Conservation (phyloP, 1,140 invertebrate genomes). For the Reticulitermes speratus region DNA sequence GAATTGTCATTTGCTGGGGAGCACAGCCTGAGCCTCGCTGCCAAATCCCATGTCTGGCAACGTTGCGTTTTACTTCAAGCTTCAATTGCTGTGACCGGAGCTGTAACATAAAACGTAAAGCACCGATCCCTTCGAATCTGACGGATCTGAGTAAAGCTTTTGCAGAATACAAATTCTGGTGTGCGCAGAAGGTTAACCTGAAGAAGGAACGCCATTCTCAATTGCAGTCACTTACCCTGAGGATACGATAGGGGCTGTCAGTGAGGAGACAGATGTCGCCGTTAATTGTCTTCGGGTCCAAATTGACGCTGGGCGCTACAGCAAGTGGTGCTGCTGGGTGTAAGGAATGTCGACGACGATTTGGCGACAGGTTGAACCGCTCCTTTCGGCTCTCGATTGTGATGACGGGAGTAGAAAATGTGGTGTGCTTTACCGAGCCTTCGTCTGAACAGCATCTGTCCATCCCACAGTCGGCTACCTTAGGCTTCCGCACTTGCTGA, state of each 20-base stretch:
- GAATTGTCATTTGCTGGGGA: too few species aligned
- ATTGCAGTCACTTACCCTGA: slow-evolving; percentile 54
- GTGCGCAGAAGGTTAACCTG: too few species aligned
- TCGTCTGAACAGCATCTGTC: slow-evolving; percentile 36
- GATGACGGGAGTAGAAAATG: slow-evolving; percentile 45
- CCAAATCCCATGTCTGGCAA: too few species aligned
- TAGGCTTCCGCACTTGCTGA: not conserved
- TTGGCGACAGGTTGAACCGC: slow-evolving; percentile 20
- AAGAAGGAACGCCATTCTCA: too few species aligned
- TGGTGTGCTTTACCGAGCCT: slow-evolving; percentile 50
- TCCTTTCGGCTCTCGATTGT: slow-evolving; percentile 38
- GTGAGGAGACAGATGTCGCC: slow-evolving; percentile 59
- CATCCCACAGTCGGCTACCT: not conserved
- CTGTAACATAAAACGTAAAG: too few species aligned
- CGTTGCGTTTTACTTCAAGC: too few species aligned
- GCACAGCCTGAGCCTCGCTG: too few species aligned
- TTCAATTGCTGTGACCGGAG: too few species aligned
- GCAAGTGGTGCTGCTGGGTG: not conserved
- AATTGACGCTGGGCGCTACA: slow-evolving; percentile 11
- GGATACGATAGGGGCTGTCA: slow-evolving; percentile 64
- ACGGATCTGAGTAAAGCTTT: too few species aligned
- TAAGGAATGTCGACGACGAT: slow-evolving; percentile 18
- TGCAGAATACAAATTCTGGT: too few species aligned
- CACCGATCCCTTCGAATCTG: too few species aligned
- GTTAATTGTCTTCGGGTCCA: slow-evolving; percentile 43